A percentile compares a stretch with the other conserved stretches of the same genome.
These are phyloP conservation scores for Ypsolopha scabrella DNA, from an alignment of 2,888 invertebrate genomes.

Conservation along the genomic window DNA sequence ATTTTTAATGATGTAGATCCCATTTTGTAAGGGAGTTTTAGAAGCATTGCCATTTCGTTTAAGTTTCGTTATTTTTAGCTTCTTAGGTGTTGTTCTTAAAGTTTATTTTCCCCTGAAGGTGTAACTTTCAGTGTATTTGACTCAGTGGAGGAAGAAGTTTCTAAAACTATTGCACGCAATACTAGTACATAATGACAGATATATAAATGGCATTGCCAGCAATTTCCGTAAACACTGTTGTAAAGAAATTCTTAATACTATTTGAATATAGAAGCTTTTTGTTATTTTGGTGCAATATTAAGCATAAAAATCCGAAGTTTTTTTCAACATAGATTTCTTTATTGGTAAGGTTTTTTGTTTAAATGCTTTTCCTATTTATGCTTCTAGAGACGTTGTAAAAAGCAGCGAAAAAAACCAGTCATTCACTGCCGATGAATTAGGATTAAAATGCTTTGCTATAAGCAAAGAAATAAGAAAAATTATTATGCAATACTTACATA, in stretches of 20 bases:
- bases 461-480: background rate
- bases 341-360: conserved; percentile 4
- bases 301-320: background rate
- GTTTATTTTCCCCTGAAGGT: background rate
- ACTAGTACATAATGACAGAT: too few relatives aligned
- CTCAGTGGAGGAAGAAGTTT: background rate
- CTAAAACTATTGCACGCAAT: too few relatives aligned
- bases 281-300: background rate
- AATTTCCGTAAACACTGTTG: background rate
- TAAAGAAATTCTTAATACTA: background rate
- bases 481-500: background rate
- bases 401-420: conserved; percentile 37
- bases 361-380: conserved; percentile 18
- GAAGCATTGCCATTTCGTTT: conserved; percentile 52
- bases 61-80: conserved; percentile 25
- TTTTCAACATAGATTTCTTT: background rate
- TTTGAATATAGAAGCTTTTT: background rate
- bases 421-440: conserved; percentile 48
- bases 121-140: background rate
- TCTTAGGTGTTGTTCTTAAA: background rate
- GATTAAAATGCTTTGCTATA: conserved; percentile 13
- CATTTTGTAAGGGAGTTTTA: conserved; percentile 14
- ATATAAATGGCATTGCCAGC: too few relatives aligned
- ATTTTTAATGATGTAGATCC: background rate
- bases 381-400: conserved; percentile 14